Evolutionary conservation across 2,113 vertebrate species (phyloP), one percentile per base, ranked within the genome.

Genomic region (Carlito syrichta): DNA sequence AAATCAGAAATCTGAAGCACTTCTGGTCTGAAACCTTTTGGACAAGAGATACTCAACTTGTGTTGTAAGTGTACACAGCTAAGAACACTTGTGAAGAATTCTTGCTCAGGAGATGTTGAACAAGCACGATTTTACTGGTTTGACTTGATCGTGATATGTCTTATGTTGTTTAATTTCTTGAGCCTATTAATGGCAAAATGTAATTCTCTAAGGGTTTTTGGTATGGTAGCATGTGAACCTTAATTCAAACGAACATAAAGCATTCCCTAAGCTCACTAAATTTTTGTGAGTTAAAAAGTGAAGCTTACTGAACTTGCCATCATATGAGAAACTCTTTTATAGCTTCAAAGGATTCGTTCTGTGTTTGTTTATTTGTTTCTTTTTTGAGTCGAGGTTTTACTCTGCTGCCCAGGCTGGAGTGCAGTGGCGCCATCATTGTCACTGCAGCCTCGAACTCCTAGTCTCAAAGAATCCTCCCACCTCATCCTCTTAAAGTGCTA

Each of bases 141-240:
- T 97, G 50, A 73, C 62, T 94, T 96, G 52, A 66, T 91, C 68
- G 9, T 76, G 77, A 40, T 88, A 9, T 82, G 32, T 96, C 84
- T 74, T 86, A 54, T 86, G 14, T 88, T 43, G 32, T 16, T 93
- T 93, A 52, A 38, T 79, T 77, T 85, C 52, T 83, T 95, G 17
- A 84, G 54, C 27, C 73, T 74, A 17, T 88, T 58, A 54, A 73
- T 90, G 45, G 43, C 22, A 77, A 86, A 77, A 58, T 73, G 4
- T 91, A 89, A 79, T 92, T 96, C 25, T 20, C 48, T n/a, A 40
- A 22, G 27, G 2, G 30, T 66, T 78, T 60, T 58, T 43, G 38
- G 32, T 71, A 60, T 82, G 27, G 32, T 68, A 83, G n/a, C 5
- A 62, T 79, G 35, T 35, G 79, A 76, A 78, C 8, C 48, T 84